phyloP scores from a whole-genome alignment of 2,888 invertebrate genomes.

The Rhingia rostrata region DNA sequence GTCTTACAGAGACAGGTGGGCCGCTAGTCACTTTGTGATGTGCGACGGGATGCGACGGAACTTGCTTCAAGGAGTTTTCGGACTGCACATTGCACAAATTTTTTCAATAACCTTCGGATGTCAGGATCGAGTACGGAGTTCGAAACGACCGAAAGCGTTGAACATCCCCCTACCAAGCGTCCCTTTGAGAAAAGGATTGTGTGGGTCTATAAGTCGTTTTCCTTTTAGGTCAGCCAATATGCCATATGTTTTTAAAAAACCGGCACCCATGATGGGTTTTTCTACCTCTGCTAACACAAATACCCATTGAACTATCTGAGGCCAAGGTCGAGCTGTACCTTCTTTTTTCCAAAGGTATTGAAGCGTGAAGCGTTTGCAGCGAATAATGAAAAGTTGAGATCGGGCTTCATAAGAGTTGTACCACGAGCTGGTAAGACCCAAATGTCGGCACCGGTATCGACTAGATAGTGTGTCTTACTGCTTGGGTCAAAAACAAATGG shows the following conservation, averaged over 20 bases:
- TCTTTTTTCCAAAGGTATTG: conserved; percentile 4
- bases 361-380: conserved; percentile 66
- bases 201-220: conserved; percentile 35
- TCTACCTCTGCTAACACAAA: conserved; percentile 75
- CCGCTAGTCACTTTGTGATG: conserved; percentile 63
- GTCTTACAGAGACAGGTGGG: conserved; percentile 46
- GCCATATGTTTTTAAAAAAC: conserved; percentile 60
- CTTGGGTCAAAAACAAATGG: conserved; percentile 39
- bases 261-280: conserved; percentile 73
- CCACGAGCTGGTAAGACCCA: no score
- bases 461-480: no score
- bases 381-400: no score
- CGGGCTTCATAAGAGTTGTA: no score
- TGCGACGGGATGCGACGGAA: background rate
- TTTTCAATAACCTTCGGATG: conserved; percentile 5
- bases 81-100: conserved; percentile 2
- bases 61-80: conserved; percentile 16
- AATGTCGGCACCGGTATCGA: no score
- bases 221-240: conserved; percentile 53
- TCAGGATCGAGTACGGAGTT: background rate
- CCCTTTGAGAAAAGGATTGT: conserved; percentile 18
- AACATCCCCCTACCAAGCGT: background rate
- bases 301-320: conserved; percentile 73
- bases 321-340: conserved; percentile 55
- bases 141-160: conserved; percentile 15